Conservation (phyloP, 2,797 vertebrate genomes). For the Danio jaintianensis region DNA sequence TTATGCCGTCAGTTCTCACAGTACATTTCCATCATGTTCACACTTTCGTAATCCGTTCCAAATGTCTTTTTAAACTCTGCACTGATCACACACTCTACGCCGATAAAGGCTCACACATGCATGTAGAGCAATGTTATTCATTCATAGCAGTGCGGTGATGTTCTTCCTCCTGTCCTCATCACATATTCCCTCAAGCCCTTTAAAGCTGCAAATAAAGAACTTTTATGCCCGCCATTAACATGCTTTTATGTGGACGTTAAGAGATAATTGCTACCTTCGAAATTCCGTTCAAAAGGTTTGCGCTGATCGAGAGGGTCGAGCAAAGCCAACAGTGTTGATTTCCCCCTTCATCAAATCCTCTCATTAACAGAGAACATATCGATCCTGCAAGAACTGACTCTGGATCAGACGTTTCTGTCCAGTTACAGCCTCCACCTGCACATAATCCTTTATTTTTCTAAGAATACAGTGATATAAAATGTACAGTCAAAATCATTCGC, state of each 20-base stretch:
- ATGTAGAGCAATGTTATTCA: neutral
- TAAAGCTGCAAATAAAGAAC: slow-evolving; percentile 29
- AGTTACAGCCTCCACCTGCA: too few relatives aligned
- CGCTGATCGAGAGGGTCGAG: slow-evolving; percentile 45
- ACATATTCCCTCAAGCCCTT: slow-evolving; percentile 7
- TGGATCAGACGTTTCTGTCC: too few relatives aligned
- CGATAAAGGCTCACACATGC: neutral
- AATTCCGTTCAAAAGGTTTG: slow-evolving; percentile 53
- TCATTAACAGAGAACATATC: too few relatives aligned
- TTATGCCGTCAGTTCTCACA: too few relatives aligned
- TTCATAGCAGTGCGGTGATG: neutral
- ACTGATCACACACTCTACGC: neutral
- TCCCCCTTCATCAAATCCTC: too few relatives aligned
- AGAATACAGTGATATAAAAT: too few relatives aligned
- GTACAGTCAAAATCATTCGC: too few relatives aligned
- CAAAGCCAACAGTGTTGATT: too few relatives aligned
- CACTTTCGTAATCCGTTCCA: neutral
- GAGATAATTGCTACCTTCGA: slow-evolving; percentile 58
- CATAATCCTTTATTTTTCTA: too few relatives aligned
- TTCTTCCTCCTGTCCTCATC: slow-evolving; percentile 10
- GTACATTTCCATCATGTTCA: neutral
- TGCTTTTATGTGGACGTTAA: slow-evolving; percentile 58
- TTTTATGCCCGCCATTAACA: slow-evolving; percentile 48
- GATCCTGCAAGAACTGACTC: too few relatives aligned
- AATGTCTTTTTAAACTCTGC: neutral